Conservation (phyloP, 2,888 invertebrate species). For the Andrena praecox region DNA sequence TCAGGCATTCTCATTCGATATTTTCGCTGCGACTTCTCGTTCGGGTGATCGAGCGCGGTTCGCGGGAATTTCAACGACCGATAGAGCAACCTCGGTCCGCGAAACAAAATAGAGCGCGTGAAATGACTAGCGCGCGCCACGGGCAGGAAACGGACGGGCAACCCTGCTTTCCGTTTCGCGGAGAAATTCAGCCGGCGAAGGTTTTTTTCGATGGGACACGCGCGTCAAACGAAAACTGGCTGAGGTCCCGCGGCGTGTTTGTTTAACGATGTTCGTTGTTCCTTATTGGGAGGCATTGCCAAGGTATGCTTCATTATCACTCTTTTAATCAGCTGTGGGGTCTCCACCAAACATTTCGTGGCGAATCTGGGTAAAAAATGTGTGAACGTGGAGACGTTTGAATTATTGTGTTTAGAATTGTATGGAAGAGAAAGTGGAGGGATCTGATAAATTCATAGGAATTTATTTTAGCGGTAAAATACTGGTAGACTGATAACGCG, state of each 20-base stretch:
- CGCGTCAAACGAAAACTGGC: neutral
- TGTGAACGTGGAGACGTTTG: neutral
- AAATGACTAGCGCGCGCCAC: slow-evolving; percentile 50
- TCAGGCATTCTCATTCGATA: too few relatives aligned
- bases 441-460: too few relatives aligned
- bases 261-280: slow-evolving; percentile 63
- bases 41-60: neutral
- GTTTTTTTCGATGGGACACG: neutral
- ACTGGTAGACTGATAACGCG: too few relatives aligned
- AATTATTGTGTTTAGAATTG: too few relatives aligned
- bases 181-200: neutral
- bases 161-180: neutral
- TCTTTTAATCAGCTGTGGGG: neutral
- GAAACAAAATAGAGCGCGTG: slow-evolving; percentile 65
- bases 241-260: neutral
- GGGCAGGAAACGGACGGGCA: neutral
- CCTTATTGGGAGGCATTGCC: slow-evolving; percentile 66
- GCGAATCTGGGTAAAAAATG: neutral
- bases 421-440: too few relatives aligned
- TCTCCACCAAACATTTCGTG: neutral
- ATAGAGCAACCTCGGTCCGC: slow-evolving; percentile 39
- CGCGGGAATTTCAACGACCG: slow-evolving; percentile 28
- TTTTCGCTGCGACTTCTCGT: neutral
- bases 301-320: slow-evolving; percentile 55
- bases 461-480: too few relatives aligned